Evolutionary conservation across 2,888 invertebrate genomes (phyloP), one percentile per base, ranked within the genome.

Genomic region (Aphodius sticticus): DNA sequence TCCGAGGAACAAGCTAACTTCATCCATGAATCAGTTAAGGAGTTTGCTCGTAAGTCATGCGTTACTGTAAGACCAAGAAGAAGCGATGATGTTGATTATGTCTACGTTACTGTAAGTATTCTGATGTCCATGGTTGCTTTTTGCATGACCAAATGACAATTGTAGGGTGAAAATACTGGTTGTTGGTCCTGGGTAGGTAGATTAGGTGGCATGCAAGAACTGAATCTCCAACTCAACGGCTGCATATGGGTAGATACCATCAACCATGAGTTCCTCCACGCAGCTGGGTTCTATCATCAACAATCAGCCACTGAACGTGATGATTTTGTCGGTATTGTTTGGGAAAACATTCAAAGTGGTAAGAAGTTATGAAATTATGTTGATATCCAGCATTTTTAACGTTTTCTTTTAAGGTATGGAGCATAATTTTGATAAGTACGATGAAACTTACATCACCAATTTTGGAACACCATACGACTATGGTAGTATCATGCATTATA

Each of bases 281-380:
- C 95, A 0, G 87, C 95, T 1, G 96, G 96, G 0, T 96, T 96
- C 88, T 95, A 94, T 87, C 96, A 96, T 86, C 96, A 96, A 89
- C 96, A 96, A 86, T 95, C 94, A 85, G 91, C 95, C 26, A 92
- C 93, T 15, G 93, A 96, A 88, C 91, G 96, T 82, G 96, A 96
- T 86, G 91, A 94, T 0, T 95, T 91, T 86, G 93, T 96, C 1
- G 91, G 91, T 82, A 95, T 96, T 83, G 88, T 93, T 77, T 95
- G 94, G 93, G 92, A 94, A 71, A 96, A 96, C 86, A 94, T 95
- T 75, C 88, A 89, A 3, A 53, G 53, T 12, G 53, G 53, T 26
- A 69, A 75, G 69, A 53, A 69, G 15, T 69, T 26, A 69, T 83
- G 91, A 92, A 84, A 69, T 69, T 69, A 16, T 6, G 12, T 15